phyloP scores from a whole-genome alignment of 2,113 vertebrate genomes.

The Psettodes erumei region DNA sequence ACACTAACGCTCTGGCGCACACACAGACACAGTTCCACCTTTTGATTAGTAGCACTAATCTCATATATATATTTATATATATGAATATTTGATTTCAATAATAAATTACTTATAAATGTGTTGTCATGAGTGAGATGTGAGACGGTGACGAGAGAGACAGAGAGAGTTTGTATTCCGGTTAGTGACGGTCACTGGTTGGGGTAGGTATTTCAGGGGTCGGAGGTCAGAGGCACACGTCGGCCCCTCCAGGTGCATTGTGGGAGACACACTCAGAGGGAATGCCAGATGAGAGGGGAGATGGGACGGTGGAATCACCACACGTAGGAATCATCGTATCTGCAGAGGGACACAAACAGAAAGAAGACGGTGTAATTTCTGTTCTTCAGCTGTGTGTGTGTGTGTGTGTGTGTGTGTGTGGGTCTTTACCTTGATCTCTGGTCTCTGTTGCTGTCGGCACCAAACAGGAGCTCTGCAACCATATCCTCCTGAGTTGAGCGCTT shows the following conservation, averaged over 20 bases:
- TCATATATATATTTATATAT: slow-evolving; percentile 41
- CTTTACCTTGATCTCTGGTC: slow-evolving; percentile 84
- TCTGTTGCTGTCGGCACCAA: slow-evolving; percentile 77
- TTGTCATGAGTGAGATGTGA: slow-evolving; percentile 53
- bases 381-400: background rate
- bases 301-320: slow-evolving; percentile 80
- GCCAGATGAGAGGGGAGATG: slow-evolving; percentile 28
- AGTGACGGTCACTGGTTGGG: slow-evolving; percentile 43
- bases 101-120: slow-evolving; percentile 79
- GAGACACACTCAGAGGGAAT: slow-evolving; percentile 50
- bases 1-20: slow-evolving; percentile 29
- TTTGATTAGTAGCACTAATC: slow-evolving; percentile 47
- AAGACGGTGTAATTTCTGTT: background rate
- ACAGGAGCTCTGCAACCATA: slow-evolving; percentile 80
- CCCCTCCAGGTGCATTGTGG: slow-evolving; percentile 67
- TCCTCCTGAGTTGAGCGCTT: slow-evolving; percentile 86
- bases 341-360: slow-evolving; percentile 19
- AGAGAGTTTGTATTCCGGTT: slow-evolving; percentile 42
- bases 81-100: slow-evolving; percentile 63
- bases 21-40: slow-evolving; percentile 46
- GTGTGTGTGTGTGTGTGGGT: background rate
- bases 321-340: slow-evolving; percentile 84
- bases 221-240: slow-evolving; percentile 71
- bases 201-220: slow-evolving; percentile 32
- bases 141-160: slow-evolving; percentile 42